phyloP scores from a whole-genome alignment of 2,888 invertebrate species.

The Caenorhabditis plicata region DNA sequence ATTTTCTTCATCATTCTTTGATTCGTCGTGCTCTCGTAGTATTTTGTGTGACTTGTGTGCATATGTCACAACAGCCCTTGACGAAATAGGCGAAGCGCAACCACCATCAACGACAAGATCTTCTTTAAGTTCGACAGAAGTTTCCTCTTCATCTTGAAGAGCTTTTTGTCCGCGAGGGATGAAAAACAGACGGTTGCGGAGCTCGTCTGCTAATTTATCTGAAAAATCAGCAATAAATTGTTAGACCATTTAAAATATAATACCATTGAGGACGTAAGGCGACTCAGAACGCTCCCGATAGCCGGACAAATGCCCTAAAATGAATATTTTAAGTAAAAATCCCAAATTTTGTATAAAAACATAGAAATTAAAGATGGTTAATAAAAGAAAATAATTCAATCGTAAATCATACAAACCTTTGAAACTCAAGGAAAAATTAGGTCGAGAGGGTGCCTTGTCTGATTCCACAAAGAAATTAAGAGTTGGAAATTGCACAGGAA shows the following conservation, averaged over 20 bases:
- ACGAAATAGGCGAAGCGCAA: slow-evolving; percentile 12
- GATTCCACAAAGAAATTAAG: slow-evolving; percentile 11
- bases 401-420: slow-evolving; percentile 8
- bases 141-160: slow-evolving; percentile 12
- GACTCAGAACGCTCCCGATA: slow-evolving; percentile 4
- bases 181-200: slow-evolving; percentile 13
- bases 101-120: slow-evolving; percentile 11
- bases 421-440: slow-evolving; percentile 7
- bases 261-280: slow-evolving; percentile 10
- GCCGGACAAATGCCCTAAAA: slow-evolving; percentile 11
- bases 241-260: slow-evolving; percentile 12
- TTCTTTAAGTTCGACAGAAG: slow-evolving; percentile 10
- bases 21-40: slow-evolving; percentile 12
- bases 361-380: slow-evolving; percentile 12
- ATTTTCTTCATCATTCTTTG: slow-evolving; percentile 12
- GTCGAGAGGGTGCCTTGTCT: slow-evolving; percentile 12
- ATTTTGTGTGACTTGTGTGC: slow-evolving; percentile 12
- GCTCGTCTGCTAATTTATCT: slow-evolving; percentile 15
- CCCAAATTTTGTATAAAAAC: slow-evolving; percentile 1
- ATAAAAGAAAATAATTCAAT: slow-evolving; percentile 13
- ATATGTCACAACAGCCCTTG: slow-evolving; percentile 13
- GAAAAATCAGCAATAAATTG: slow-evolving; percentile 16
- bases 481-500: slow-evolving; percentile 5
- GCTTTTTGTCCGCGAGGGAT: slow-evolving; percentile 16
- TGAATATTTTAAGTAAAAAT: slow-evolving; percentile 17